A percentile compares a stretch with the other conserved stretches of the same genome.
Conservation (phyloP, 2,113 vertebrate genomes). For the Triplophysa tibetana region DNA sequence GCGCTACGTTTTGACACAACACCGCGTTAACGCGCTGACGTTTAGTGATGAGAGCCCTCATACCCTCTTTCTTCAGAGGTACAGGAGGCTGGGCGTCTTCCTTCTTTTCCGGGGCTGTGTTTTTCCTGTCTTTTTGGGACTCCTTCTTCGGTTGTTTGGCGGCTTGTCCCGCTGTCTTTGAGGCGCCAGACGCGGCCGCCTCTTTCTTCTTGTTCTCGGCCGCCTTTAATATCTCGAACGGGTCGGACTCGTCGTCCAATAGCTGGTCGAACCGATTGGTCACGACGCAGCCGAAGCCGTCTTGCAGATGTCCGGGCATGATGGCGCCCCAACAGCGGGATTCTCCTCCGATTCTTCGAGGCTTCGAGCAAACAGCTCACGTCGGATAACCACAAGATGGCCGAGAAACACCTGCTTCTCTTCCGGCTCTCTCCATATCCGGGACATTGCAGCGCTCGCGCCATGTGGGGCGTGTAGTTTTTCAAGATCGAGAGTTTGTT, state of each 20-base stretch:
- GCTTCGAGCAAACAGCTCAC: slow-evolving; percentile 79
- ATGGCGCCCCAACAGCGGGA: slow-evolving; percentile 93
- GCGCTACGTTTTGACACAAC: not conserved
- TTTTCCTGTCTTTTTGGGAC: slow-evolving; percentile 90
- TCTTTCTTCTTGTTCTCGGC: slow-evolving; percentile 93
- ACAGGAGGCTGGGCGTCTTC: slow-evolving; percentile 79
- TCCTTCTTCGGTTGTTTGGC: slow-evolving; percentile 88
- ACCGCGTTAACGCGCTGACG: not conserved
- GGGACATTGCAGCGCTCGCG: slow-evolving; percentile 70
- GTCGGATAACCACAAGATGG: slow-evolving; percentile 95
- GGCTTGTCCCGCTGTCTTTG: slow-evolving; percentile 82
- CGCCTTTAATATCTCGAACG: slow-evolving; percentile 91
- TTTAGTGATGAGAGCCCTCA: not conserved
- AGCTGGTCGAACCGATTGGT: slow-evolving; percentile 96
- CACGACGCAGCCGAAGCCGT: slow-evolving; percentile 96
- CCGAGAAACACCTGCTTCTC: slow-evolving; percentile 90
- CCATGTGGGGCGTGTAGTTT: slow-evolving; percentile 76
- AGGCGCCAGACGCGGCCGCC: slow-evolving; percentile 73
- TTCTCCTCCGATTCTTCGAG: slow-evolving; percentile 92
- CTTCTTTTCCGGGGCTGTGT: slow-evolving; percentile 81
- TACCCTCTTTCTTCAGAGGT: slow-evolving; percentile 87
- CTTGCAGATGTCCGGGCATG: slow-evolving; percentile 99
- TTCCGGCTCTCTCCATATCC: slow-evolving; percentile 92
- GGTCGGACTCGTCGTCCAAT: slow-evolving; percentile 95
- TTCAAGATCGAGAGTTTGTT: not conserved